Evolutionary conservation across 2,113 vertebrate species (phyloP).

Genomic region (Arenaria interpres): DNA sequence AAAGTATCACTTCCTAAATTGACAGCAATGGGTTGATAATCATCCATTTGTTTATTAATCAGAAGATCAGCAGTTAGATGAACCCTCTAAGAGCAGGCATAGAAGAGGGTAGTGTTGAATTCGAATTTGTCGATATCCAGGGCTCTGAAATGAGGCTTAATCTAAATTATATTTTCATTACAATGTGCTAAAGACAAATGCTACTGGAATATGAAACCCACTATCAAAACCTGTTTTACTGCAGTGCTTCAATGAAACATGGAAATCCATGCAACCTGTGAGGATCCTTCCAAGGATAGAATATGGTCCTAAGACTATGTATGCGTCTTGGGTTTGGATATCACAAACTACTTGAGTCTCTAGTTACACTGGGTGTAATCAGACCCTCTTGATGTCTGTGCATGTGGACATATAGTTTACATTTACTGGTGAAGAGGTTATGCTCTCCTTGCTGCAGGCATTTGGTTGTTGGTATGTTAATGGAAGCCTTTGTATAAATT

Average conservation of each 20-base stretch:
- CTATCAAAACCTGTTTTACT: background rate
- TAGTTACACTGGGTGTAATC: constrained; percentile 8
- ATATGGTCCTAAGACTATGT: background rate
- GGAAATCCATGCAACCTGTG: background rate
- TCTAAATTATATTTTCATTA: background rate
- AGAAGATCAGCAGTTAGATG: background rate
- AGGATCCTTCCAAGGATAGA: background rate
- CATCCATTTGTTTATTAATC: background rate
- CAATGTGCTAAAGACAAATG: background rate
- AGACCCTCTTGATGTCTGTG: background rate
- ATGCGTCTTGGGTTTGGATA: background rate
- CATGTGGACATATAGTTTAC: background rate
- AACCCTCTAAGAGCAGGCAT: background rate
- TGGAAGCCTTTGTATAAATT: constrained; percentile 15
- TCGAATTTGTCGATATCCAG: background rate
- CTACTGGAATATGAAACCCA: background rate
- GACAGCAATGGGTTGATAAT: background rate
- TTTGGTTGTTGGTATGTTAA: constrained; percentile 22
- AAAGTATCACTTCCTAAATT: background rate
- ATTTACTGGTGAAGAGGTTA: background rate
- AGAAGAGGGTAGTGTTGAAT: background rate
- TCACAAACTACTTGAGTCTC: background rate
- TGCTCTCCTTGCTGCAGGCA: background rate
- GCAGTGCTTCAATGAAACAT: background rate
- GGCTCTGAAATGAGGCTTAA: background rate